phyloP scores from a whole-genome alignment of 2,888 invertebrate species.

The Diachrysia chrysitis region DNA sequence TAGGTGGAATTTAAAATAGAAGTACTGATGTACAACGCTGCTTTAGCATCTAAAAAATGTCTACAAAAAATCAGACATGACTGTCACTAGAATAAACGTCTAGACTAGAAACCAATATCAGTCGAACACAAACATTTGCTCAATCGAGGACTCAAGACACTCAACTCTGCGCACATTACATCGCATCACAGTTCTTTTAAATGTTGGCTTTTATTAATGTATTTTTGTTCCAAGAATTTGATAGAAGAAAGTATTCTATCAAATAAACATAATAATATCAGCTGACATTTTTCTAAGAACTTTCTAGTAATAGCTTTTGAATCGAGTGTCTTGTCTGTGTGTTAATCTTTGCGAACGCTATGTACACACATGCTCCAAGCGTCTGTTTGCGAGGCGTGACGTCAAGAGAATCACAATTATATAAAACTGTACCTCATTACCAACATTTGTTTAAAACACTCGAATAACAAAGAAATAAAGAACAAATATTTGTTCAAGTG shows the following conservation, averaged over 20 bases:
- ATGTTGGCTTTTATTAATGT: neutral
- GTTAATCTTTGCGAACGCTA: conserved; percentile 30
- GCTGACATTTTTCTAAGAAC: neutral
- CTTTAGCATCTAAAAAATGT: too few species aligned
- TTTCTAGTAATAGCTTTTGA: neutral
- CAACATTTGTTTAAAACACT: conserved; percentile 24
- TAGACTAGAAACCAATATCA: neutral
- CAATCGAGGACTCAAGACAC: neutral
- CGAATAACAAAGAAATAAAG: neutral
- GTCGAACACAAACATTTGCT: neutral
- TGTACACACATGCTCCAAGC: conserved; percentile 47
- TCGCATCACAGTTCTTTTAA: neutral
- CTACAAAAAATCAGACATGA: neutral
- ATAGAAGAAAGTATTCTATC: too few species aligned
- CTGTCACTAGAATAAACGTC: neutral
- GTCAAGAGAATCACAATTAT: conserved; percentile 55
- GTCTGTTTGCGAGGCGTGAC: conserved; percentile 50
- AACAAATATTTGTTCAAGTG: conserved; percentile 28
- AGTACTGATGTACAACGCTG: too few species aligned
- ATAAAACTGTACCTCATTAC: conserved; percentile 46
- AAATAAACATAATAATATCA: too few species aligned
- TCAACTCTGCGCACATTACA: neutral
- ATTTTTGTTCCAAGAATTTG: neutral
- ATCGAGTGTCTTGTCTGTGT: conserved; percentile 25
- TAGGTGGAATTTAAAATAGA: too few species aligned